Base-by-base conservation (phyloP, 1,140 invertebrate species). In the Panonychus citri region DNA sequence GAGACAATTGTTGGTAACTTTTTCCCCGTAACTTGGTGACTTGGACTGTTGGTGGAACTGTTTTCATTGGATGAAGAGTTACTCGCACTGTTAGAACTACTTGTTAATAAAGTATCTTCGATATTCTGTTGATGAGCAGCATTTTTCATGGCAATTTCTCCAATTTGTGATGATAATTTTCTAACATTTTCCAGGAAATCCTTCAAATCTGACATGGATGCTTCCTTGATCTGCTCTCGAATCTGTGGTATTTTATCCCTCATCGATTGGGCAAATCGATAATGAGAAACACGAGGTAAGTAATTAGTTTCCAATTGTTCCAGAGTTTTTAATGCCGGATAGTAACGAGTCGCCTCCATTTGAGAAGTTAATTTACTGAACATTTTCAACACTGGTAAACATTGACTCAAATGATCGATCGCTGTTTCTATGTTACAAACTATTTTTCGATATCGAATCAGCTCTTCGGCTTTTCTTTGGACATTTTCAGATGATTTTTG, bases 121-220 rank as follows among this genome's bases (percentile, higher is more conserved):
- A 51, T 30, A 46, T 60, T 54, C 2, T 59, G 56, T 30, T 57
- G 62, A 28, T 21, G 50, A 40, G 73, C 75, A 66, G 82, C 82
- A 71, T 85, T 82, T 67, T 75, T 77, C 78, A 89, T 89, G n/a
- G 87, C 88, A 54, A 85, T 79, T 73, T 88, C 82, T 19, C 94
- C 94, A 68, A 98, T 91, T 72, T 83, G 83, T 17, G 84, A 82
- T 28, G 91, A 95, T 68, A 89, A 81, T 68, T 85, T 87, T 24
- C 91, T 73, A 59, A 97, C 89, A 67, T 89, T 94, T 73, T 98
- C 93, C 3, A 99, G 71, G 70, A 99, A 98, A 68, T 96, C 90
- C 65, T 90, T 84, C 56, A 99, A 76, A 70, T 98, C 93, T 1
- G 80, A 81, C 79, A 95, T 95, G 0, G 90, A 90, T 0, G 88